These are phyloP conservation scores for Chelonoidis abingdonii DNA, from an alignment of 2,113 vertebrate species.

Conservation along the genomic window DNA sequence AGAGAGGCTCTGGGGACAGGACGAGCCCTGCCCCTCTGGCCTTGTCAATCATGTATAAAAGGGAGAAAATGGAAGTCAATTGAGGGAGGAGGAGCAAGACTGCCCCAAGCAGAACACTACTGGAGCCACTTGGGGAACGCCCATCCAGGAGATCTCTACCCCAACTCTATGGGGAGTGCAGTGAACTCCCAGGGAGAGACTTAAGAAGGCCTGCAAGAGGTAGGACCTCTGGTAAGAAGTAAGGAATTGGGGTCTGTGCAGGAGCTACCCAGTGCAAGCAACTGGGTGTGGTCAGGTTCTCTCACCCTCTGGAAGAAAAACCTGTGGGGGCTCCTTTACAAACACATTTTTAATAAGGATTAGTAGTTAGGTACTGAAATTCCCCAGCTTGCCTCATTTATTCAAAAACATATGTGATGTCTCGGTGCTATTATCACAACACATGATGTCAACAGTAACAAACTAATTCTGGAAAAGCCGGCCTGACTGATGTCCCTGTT, in stretches of 20 bases:
- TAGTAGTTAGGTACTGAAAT: not conserved
- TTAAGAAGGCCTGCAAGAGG: not conserved
- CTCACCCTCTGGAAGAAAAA: no score
- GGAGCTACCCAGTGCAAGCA: no score
- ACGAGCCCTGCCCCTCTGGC: no score
- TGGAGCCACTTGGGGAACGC: no score
- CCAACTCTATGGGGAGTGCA: not conserved
- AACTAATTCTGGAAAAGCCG: not conserved
- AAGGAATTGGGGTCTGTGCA: not conserved
- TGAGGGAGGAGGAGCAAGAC: no score
- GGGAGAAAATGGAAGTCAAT: no score
- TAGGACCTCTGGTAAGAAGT: not conserved
- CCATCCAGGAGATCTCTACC: not conserved
- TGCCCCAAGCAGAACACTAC: not conserved
- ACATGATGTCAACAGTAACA: fast-evolving
- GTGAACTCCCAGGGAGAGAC: not conserved
- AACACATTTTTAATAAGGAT: no score
- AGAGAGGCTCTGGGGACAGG: no score
- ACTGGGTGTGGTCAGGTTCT: no score
- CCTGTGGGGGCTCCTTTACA: no score
- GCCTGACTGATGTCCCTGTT: not conserved
- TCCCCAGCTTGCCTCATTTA: not conserved
- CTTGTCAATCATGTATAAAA: no score
- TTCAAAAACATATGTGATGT: no score
- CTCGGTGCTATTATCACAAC: not conserved